Evolutionary conservation across 2,113 vertebrate species (phyloP).

Genomic region (Poeciliopsis occidentalis): DNA sequence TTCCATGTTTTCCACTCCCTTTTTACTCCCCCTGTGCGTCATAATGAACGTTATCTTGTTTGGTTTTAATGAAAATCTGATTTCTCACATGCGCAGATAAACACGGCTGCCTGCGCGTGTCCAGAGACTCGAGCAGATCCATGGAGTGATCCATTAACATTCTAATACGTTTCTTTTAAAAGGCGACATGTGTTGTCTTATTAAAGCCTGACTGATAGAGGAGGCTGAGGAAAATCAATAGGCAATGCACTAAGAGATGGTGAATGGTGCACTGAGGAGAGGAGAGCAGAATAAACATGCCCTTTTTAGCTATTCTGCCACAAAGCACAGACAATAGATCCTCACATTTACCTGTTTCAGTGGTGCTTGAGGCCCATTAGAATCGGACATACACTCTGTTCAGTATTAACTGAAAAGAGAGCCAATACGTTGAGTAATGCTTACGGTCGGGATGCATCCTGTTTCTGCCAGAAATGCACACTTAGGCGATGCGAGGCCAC

Average conservation of each 20-base stretch:
- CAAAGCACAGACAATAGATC: constrained; percentile 57
- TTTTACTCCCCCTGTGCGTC: constrained; percentile 51
- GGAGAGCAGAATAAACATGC: constrained; percentile 65
- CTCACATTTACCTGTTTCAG: constrained; percentile 69
- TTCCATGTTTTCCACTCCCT: constrained; percentile 42
- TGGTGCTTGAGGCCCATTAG: constrained; percentile 65
- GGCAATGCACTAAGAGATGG: constrained; percentile 60
- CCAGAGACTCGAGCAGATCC: constrained; percentile 23
- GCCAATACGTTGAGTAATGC: constrained; percentile 54
- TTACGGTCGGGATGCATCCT: constrained; percentile 12
- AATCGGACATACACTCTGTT: constrained; percentile 76
- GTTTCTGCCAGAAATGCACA: constrained; percentile 9
- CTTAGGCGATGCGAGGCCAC: constrained; percentile 10
- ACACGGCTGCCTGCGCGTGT: background rate
- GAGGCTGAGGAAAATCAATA: constrained; percentile 69
- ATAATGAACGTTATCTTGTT: constrained; percentile 60
- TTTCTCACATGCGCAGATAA: constrained; percentile 18
- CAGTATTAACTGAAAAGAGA: constrained; percentile 57
- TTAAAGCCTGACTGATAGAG: constrained; percentile 77
- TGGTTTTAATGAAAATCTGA: constrained; percentile 56
- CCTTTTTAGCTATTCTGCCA: constrained; percentile 69
- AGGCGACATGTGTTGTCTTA: constrained; percentile 74
- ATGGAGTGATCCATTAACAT: constrained; percentile 68
- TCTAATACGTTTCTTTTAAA: constrained; percentile 73
- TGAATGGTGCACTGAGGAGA: constrained; percentile 51